Base-by-base conservation (phyloP, 2,888 invertebrate genomes). In the Heteromurus nitidus region DNA sequence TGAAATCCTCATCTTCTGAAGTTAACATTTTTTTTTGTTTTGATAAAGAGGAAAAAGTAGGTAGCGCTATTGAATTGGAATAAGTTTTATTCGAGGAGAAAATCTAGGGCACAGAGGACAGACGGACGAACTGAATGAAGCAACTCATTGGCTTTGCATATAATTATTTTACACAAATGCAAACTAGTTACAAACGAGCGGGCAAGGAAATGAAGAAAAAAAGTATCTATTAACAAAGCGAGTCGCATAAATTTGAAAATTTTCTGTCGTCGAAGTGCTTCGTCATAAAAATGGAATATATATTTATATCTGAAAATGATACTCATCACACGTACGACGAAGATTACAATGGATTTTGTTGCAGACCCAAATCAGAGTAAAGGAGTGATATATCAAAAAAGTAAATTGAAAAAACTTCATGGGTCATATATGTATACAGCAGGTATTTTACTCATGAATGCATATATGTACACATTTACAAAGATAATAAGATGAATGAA, bases 181-280 rank as follows among this genome's bases (percentile, higher is more conserved):
- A 55, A 55, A 55, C 55, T 16, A 55, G 55, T 55, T 55, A 20
- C 26, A n/a, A 11, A 9, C 55, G 7, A 55, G 26, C 55, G 9
- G 26, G 13, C 55, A 55, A 55, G 26, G n/a, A 55, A 55, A 55
- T 55, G 55, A 55, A 24, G 11, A 24, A 24, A 26, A 22, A 26
- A 13, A 26, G 44, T n/a, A n/a, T n/a, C n/a, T n/a, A 36, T 36
- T 36, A 13, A 36, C 36, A 9, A 20, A n/a, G 50, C 73, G 26
- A 65, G 42, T 65, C 74, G 30, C 62, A 73, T 73, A 73, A 73
- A 73, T 73, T 62, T 64, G 47, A 64, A 74, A 74, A 65, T 65
- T 74, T 65, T 65, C 74, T 74, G 65, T 74, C 74, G 36, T 28
- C 36, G 64, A 53, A 50, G 20, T 44, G n/a, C 11, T 24, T 26